Conservation (phyloP, 2,888 invertebrate species). For the Mythimna ferrago region DNA sequence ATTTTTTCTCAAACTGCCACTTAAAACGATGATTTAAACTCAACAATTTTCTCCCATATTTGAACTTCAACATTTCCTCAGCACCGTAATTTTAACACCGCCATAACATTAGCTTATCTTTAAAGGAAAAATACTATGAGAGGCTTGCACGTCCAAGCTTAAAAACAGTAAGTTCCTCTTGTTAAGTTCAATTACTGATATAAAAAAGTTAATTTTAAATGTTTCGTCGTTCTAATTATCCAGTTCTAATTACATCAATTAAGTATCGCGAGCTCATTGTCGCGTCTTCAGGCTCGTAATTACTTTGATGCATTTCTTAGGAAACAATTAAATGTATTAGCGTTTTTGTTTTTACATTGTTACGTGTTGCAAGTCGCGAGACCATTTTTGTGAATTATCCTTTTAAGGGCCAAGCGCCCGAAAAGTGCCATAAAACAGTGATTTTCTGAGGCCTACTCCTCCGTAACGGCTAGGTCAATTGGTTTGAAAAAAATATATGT, state of each 20-base stretch:
- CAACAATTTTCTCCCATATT: constrained; percentile 19
- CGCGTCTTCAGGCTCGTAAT: constrained; percentile 62
- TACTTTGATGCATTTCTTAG: constrained; percentile 65
- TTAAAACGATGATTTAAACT: constrained; percentile 23
- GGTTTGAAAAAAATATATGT: no score
- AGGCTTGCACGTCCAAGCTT: constrained; percentile 20
- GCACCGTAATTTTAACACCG: background rate
- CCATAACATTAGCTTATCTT: constrained; percentile 20
- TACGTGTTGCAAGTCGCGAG: constrained; percentile 44
- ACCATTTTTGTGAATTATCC: constrained; percentile 48
- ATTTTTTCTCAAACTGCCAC: background rate
- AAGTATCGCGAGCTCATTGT: constrained; percentile 69
- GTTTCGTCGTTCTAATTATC: constrained; percentile 62
- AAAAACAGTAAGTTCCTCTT: constrained; percentile 38
- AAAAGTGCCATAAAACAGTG: no score
- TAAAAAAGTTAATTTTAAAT: constrained; percentile 46
- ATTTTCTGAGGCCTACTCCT: no score
- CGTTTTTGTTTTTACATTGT: constrained; percentile 38
- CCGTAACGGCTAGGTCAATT: no score
- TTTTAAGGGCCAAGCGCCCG: no score
- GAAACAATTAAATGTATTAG: constrained; percentile 70
- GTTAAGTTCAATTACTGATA: constrained; percentile 53
- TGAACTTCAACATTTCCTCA: constrained; percentile 9
- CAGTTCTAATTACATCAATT: constrained; percentile 75
- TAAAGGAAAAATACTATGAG: constrained; percentile 21